These are phyloP conservation scores for Nothobranchius furzeri DNA, from an alignment of 2,113 vertebrate species.

Conservation along the genomic window DNA sequence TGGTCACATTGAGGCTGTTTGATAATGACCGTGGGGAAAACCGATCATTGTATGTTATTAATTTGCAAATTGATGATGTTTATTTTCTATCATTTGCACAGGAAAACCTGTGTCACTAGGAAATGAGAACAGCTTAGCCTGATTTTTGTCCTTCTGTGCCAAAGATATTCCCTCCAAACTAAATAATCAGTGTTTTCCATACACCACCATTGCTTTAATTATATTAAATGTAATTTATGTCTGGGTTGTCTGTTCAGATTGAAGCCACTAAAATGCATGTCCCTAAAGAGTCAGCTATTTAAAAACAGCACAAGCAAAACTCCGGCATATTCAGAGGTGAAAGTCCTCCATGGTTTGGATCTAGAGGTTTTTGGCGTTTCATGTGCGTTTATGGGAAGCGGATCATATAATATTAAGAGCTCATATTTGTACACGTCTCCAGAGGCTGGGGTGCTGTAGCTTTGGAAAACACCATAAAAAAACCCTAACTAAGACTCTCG, in stretches of 20 bases:
- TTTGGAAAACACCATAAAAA: slow-evolving; percentile 30
- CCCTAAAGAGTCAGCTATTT: slow-evolving; percentile 29
- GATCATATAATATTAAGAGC: slow-evolving; percentile 31
- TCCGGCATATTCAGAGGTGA: slow-evolving; percentile 6
- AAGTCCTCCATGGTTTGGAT: slow-evolving; percentile 6
- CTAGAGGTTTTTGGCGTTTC: slow-evolving; percentile 33
- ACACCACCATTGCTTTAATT: slow-evolving; percentile 25
- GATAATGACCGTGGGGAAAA: no score
- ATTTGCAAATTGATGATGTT: no score
- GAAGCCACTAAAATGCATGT: slow-evolving; percentile 5
- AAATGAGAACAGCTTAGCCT: slow-evolving; percentile 5
- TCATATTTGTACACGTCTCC: slow-evolving; percentile 23
- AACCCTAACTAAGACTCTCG: slow-evolving; percentile 52
- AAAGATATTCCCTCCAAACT: slow-evolving; percentile 21
- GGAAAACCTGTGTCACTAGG: background rate
- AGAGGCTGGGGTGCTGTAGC: slow-evolving; percentile 28
- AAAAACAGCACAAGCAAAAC: slow-evolving; percentile 27
- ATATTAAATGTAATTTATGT: slow-evolving; percentile 46
- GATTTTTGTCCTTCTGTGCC: slow-evolving; percentile 13
- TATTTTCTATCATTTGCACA: no score
- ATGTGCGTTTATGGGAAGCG: slow-evolving; percentile 44
- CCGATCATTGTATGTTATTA: no score
- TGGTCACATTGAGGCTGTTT: no score
- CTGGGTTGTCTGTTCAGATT: slow-evolving; percentile 37
- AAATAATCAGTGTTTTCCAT: slow-evolving; percentile 31